Conservation (phyloP, 2,888 invertebrate genomes). For the Mythimna lalbum region DNA sequence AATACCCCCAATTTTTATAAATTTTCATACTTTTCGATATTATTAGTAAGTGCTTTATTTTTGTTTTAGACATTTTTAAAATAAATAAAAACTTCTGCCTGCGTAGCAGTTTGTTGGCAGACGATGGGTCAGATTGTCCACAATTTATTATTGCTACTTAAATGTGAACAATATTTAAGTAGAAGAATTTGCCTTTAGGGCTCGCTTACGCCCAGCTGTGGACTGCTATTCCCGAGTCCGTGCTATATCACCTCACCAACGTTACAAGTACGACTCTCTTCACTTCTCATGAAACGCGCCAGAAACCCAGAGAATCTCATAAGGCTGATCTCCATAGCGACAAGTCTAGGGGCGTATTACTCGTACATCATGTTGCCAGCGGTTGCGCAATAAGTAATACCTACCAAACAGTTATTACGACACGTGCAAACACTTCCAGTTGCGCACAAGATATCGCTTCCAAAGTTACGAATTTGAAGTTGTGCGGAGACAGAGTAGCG, state of each 20-base stretch:
- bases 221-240: neutral
- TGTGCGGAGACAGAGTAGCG: slow-evolving; percentile 29
- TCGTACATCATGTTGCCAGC: slow-evolving; percentile 50
- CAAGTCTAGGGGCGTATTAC: slow-evolving; percentile 39
- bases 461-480: slow-evolving; percentile 51
- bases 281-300: neutral
- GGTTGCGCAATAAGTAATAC: slow-evolving; percentile 57
- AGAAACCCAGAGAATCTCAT: slow-evolving; percentile 5
- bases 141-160: too few relatives aligned
- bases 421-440: slow-evolving; percentile 50
- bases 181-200: too few relatives aligned
- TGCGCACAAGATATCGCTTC: slow-evolving; percentile 43
- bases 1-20: too few relatives aligned
- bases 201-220: neutral
- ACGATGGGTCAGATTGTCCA: too few relatives aligned
- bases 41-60: too few relatives aligned
- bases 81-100: too few relatives aligned
- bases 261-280: neutral
- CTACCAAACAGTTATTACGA: slow-evolving; percentile 60
- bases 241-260: neutral
- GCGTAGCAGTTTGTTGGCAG: too few relatives aligned
- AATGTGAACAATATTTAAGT: too few relatives aligned
- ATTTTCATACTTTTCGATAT: too few relatives aligned
- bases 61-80: too few relatives aligned
- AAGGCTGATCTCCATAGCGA: slow-evolving; percentile 26